A percentile compares a stretch with the other conserved stretches of the same genome.
Evolutionary conservation across 2,113 vertebrate genomes (phyloP).

Genomic region (Tor tambroides): DNA sequence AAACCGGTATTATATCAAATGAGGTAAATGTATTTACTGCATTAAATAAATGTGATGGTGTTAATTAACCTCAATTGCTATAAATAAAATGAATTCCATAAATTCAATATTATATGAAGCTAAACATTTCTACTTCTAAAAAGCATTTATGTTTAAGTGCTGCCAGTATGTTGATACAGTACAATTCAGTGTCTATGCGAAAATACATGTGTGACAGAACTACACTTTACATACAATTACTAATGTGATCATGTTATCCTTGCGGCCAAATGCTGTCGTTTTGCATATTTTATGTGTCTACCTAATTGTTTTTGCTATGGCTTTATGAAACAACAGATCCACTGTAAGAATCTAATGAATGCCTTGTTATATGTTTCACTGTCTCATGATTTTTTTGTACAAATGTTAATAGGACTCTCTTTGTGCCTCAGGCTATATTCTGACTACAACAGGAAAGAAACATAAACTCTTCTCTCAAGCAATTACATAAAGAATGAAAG

Average conservation of each 20-base stretch:
- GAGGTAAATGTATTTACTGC: neutral
- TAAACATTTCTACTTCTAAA: neutral
- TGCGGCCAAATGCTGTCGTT: neutral
- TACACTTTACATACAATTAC: neutral
- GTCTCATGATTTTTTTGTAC: neutral
- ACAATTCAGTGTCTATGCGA: neutral
- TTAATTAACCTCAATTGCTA: neutral
- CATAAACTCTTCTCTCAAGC: constrained; percentile 10
- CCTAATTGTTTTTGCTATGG: neutral
- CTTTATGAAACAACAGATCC: neutral
- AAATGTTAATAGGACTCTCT: constrained; percentile 19
- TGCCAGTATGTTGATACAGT: too few species aligned
- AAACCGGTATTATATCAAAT: neutral
- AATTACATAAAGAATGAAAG: neutral
- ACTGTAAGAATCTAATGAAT: neutral
- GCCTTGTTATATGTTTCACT: neutral
- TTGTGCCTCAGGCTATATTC: constrained; percentile 1
- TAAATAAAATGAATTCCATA: neutral
- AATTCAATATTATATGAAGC: neutral
- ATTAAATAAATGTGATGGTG: neutral
- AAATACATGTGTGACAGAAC: neutral
- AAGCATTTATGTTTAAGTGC: neutral
- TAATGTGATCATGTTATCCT: constrained; percentile 1
- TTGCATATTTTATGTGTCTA: neutral
- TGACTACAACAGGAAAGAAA: neutral